Conservation (phyloP, 2,797 vertebrate genomes). For the Rhinoraja longicauda region DNA sequence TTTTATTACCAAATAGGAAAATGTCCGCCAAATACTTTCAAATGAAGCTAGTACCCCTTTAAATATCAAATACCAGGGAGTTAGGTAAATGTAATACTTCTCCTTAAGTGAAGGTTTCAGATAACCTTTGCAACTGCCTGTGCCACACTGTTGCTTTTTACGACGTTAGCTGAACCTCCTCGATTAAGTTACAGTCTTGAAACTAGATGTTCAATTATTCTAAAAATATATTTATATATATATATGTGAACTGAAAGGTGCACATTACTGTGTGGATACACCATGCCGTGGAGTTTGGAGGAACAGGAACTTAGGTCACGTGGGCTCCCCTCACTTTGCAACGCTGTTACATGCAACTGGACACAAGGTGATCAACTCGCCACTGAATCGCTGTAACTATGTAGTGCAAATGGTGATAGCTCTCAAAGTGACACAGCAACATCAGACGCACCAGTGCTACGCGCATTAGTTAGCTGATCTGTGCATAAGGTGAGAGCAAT, state of each 20-base stretch:
- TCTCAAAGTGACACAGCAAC: background rate
- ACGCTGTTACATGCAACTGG: background rate
- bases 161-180: constrained; percentile 12
- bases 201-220: constrained; percentile 11
- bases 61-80: constrained; percentile 5
- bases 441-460: background rate
- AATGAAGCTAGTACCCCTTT: background rate
- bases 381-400: background rate
- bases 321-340: background rate
- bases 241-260: no score
- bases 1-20: background rate
- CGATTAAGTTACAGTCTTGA: constrained; percentile 4
- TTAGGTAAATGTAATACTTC: constrained; percentile 10
- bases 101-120: constrained; percentile 7
- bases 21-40: background rate
- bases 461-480: no score
- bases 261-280: background rate
- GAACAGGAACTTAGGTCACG: background rate
- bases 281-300: background rate
- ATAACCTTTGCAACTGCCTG: constrained; percentile 26
- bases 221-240: background rate
- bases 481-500: background rate
- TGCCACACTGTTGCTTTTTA: constrained; percentile 23
- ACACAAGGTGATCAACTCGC: no score
- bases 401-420: background rate